phyloP scores from a whole-genome alignment of 1,140 invertebrate genomes.

The Heliothis subflexa region DNA sequence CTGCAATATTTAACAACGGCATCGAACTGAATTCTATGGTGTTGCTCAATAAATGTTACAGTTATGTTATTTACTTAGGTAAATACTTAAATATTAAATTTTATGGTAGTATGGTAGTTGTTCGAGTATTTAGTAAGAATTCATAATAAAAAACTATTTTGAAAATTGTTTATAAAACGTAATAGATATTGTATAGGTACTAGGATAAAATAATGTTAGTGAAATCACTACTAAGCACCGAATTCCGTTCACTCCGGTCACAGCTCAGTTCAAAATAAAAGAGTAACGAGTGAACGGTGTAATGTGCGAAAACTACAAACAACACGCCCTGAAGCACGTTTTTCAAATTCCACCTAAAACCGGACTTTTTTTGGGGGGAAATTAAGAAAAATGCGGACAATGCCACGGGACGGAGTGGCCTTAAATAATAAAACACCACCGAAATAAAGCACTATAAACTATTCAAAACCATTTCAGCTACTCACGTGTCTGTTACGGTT shows the following conservation, averaged over 20 bases:
- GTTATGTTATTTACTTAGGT: not conserved
- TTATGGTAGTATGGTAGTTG: too few species aligned
- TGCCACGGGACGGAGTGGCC: conserved; percentile 36
- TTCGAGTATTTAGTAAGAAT: too few species aligned
- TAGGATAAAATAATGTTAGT: not conserved
- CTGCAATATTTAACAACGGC: not conserved
- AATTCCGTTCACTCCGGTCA: not conserved
- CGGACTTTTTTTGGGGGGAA: conserved; percentile 23
- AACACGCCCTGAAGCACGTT: conserved; percentile 26
- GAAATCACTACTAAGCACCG: not conserved
- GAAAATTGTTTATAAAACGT: not conserved
- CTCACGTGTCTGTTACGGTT: conserved; percentile 56
- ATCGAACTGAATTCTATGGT: too few species aligned
- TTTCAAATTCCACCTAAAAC: conserved; percentile 23
- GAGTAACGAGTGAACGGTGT: conserved; percentile 1
- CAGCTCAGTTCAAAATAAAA: not conserved
- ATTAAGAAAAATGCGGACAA: conserved; percentile 43
- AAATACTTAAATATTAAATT: too few species aligned
- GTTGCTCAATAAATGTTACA: too few species aligned
- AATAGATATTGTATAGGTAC: not conserved
- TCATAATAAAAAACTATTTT: too few species aligned
- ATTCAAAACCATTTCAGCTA: conserved; percentile 58
- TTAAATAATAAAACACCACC: conserved; percentile 57
- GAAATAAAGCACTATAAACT: conserved; percentile 60
- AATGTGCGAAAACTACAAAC: conserved; percentile 31